Base-by-base conservation (phyloP, 2,113 vertebrate species). In the Passer montanus region DNA sequence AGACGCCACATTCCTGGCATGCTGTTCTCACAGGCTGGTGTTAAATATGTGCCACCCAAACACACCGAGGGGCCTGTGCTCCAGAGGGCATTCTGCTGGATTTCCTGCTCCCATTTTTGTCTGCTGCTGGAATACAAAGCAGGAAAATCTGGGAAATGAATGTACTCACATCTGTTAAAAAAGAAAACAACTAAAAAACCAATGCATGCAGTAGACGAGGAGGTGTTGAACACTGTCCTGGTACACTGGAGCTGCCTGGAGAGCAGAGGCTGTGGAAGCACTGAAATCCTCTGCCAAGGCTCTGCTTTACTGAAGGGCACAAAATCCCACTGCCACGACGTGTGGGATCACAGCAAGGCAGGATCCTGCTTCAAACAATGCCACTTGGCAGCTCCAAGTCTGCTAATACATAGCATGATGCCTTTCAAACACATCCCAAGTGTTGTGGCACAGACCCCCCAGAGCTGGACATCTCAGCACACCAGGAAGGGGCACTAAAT, bases 281-380 rank as follows among this genome's bases (percentile, higher is more conserved):
- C 56, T 39, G n/a, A 73, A 84, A 90, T 28, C 43, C 58, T 76
- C 33, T 79, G 15, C 26, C 49, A 33, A 7, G 31, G 68, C 39
- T 67, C n/a, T 68, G 64, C 39, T 73, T 70, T 79, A 41, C 39
- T 41, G 23, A 80, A 80, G 15, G 15, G 47, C 52, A 67, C 35
- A 30, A 87, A 67, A 43, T 46, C 30, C 37, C 10, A 6, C 6
- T 50, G 50, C 41, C 33, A 4, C 0, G 0, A 52, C 33, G 44
- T 21, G 20, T 31, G 50, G n/a, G 27, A 46, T 31, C 13, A 2
- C 37, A 41, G 22, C 15, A 33, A 46, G 12, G 35, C 11, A 33
- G 0, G 0, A 3, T 49, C 52, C 47, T n/a, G 58, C 73, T 77
- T 53, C 50, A 33, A 19, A 37, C n/a, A 46, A 6, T 1, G 1